Conservation (phyloP, 2,888 invertebrate genomes). For the Aplocera efformata region DNA sequence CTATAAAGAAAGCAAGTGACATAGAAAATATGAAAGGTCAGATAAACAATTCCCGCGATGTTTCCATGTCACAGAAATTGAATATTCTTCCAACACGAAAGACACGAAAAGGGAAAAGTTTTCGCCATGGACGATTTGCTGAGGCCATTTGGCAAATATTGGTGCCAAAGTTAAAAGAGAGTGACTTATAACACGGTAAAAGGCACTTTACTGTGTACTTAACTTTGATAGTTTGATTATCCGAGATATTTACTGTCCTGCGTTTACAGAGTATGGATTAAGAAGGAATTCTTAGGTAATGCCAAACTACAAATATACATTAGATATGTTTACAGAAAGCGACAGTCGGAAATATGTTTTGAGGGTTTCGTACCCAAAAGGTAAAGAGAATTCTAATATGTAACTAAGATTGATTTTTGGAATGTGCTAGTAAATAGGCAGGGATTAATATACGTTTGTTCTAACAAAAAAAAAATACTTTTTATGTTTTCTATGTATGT, state of each 20-base stretch:
- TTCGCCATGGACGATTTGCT: conserved; percentile 52
- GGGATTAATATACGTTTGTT: no score
- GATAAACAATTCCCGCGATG: conserved; percentile 31
- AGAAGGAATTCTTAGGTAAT: no score
- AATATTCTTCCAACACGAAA: conserved; percentile 45
- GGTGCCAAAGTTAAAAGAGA: conserved; percentile 42
- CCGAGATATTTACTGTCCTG: not conserved
- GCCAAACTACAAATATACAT: no score
- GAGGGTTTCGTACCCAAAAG: no score
- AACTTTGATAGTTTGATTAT: conserved; percentile 37
- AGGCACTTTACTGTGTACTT: conserved; percentile 36
- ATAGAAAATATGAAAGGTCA: conserved; percentile 25
- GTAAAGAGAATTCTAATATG: no score
- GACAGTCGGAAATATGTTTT: no score
- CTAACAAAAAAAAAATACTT: no score
- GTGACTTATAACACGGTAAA: conserved; percentile 41
- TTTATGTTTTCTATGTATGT: no score
- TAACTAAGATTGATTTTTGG: no score
- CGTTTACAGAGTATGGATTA: no score
- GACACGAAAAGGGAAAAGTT: conserved; percentile 46
- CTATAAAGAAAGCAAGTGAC: conserved; percentile 17
- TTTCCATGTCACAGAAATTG: conserved; percentile 50
- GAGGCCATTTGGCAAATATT: conserved; percentile 54
- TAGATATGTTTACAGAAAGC: no score
- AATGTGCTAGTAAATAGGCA: no score